A percentile compares a stretch with the other conserved stretches of the same genome.
These are phyloP conservation scores for Drosophila glabriapex DNA, from an alignment of 2,888 invertebrate species.

Conservation along the genomic window DNA sequence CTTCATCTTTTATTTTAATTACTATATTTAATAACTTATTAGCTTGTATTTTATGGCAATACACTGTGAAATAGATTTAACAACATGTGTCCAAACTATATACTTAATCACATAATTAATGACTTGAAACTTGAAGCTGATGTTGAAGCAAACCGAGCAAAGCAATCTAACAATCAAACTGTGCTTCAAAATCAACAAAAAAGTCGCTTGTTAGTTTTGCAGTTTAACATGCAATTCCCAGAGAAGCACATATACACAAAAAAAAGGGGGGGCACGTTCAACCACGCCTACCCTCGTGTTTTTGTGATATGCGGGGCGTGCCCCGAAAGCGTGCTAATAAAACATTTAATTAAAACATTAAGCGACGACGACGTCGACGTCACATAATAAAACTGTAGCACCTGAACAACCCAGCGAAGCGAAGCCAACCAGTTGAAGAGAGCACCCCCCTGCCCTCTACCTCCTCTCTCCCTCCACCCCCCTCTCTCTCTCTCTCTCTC, in stretches of 20 bases:
- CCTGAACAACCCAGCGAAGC: slow-evolving; percentile 57
- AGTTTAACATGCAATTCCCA: slow-evolving; percentile 30
- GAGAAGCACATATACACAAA: slow-evolving; percentile 6
- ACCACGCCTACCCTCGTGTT: neutral
- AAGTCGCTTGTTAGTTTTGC: slow-evolving; percentile 29
- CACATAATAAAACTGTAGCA: slow-evolving; percentile 70
- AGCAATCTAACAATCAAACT: slow-evolving; percentile 32
- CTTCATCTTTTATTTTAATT: neutral
- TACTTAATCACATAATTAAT: neutral
- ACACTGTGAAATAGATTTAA: neutral
- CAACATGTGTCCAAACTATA: neutral
- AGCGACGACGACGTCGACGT: slow-evolving; percentile 47
- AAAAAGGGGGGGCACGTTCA: slow-evolving; percentile 31
- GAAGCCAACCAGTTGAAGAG: slow-evolving; percentile 46
- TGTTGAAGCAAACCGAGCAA: neutral
- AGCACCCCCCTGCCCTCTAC: slow-evolving; percentile 1
- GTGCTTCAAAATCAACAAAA: slow-evolving; percentile 30
- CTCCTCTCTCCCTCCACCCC: slow-evolving; percentile 12
- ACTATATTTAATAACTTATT: neutral
- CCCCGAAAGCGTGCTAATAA: slow-evolving; percentile 75
- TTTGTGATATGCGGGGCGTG: slow-evolving; percentile 30
- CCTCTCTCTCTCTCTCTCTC: slow-evolving; percentile 13
- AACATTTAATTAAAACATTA: slow-evolving; percentile 81
- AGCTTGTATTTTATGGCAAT: neutral
- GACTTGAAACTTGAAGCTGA: neutral